A percentile compares a stretch with the other conserved stretches of the same genome.
Evolutionary conservation across 2,888 invertebrate genomes (phyloP).

Genomic region (Litoditis marina): DNA sequence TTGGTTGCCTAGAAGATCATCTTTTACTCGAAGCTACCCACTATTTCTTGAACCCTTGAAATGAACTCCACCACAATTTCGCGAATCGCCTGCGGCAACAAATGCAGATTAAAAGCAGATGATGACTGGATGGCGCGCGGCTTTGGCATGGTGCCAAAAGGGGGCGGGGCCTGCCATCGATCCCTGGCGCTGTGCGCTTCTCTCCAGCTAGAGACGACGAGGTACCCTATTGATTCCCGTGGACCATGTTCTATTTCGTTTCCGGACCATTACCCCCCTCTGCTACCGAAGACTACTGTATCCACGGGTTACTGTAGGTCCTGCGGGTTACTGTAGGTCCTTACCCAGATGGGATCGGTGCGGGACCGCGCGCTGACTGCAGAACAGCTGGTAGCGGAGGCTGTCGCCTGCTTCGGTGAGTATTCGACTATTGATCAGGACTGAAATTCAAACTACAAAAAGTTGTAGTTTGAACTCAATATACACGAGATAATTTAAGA

Average conservation of each 20-base stretch:
- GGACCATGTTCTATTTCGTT: slow-evolving; percentile 15
- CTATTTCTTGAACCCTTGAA: too few species aligned
- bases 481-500: too few species aligned
- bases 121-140: slow-evolving; percentile 7
- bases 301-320: not conserved
- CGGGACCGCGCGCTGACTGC: slow-evolving; percentile 14
- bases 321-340: not conserved
- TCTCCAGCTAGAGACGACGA: slow-evolving; percentile 14
- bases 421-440: too few species aligned
- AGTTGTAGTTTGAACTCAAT: too few species aligned
- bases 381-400: slow-evolving; percentile 12
- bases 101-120: too few species aligned
- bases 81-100: too few species aligned
- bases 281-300: too few species aligned
- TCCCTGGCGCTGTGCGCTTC: slow-evolving; percentile 17
- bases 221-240: too few species aligned
- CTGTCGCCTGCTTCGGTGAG: slow-evolving; percentile 15
- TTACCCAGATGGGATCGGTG: not conserved
- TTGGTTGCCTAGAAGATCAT: too few species aligned
- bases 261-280: slow-evolving; percentile 9
- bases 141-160: slow-evolving; percentile 22
- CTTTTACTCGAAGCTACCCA: too few species aligned
- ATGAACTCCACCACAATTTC: too few species aligned
- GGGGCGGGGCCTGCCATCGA: slow-evolving; percentile 21
- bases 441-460: too few species aligned